Evolutionary conservation across 1,140 invertebrate genomes (phyloP), one percentile per base, ranked within the genome.

Genomic region (Philotrypesis tridentata): DNA sequence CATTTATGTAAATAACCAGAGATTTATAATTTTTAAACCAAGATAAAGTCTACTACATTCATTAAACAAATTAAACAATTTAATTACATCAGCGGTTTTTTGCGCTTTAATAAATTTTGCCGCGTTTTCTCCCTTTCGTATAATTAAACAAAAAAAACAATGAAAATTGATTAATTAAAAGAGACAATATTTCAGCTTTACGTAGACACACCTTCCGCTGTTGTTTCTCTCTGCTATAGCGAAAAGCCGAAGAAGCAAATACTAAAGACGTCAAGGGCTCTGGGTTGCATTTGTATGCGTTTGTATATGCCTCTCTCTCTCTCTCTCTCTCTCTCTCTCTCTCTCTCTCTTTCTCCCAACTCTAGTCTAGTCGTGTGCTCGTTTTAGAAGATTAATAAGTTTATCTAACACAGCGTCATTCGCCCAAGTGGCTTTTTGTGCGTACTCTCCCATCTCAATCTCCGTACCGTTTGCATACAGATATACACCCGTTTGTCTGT

Each of bases 351-450:
- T 17, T 55, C 48, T 48, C 17, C 14, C 1, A 17, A n/a, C 23
- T 61, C 8, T 29, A 25, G 23, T 21, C 9, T 23, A 65, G 61
- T 27, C 27, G 27, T 65, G 27, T 29, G 61, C 9, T 29, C 61
- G 14, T 65, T 65, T 65, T 29, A 29, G 61, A 65, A 65, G 61
- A 65, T 65, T 65, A 65, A 65, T 65, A 65, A 65, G 61, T 65
- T 65, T 65, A 65, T 65, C 27, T 29, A 25, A 25, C 23, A 14
- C 61, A 2, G 25, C 61, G 61, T 65, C 27, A 65, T 65, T 65
- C 27, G 61, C 61, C 23, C 23, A 65, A 65, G 61, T 65, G 61
- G 23, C 61, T 65, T 65, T 65, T 65, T 65, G 21, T 17, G 61
- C 61, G 12, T n/a, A n/a, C n/a, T 27, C 23, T 65, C 61, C n/a